These are phyloP conservation scores for Tychaedon coryphoeus DNA, from an alignment of 2,113 vertebrate species.

Conservation along the genomic window DNA sequence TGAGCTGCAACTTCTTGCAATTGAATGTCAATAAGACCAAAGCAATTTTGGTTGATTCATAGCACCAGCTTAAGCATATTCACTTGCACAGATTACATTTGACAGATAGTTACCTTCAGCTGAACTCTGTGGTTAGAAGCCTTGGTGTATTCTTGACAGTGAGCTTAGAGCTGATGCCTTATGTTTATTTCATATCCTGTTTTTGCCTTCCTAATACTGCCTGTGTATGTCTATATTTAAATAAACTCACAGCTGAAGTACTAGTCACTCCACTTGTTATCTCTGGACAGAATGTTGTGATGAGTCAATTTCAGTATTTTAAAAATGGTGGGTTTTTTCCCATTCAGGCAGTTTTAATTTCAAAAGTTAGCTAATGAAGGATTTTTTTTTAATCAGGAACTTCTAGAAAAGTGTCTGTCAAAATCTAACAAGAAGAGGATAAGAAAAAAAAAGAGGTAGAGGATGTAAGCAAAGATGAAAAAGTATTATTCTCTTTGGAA, in stretches of 20 bases:
- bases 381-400: not conserved
- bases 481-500: not conserved
- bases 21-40: constrained; percentile 84
- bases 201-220: constrained; percentile 70
- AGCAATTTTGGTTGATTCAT: constrained; percentile 83
- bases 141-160: constrained; percentile 76
- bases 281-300: constrained; percentile 47
- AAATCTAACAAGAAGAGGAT: not conserved
- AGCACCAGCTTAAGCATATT: constrained; percentile 80
- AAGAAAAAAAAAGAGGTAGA: not conserved
- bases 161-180: constrained; percentile 79
- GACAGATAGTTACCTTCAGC: constrained; percentile 84
- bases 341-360: constrained; percentile 52
- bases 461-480: not conserved
- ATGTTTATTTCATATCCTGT: constrained; percentile 83
- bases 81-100: constrained; percentile 79
- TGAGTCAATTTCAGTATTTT: constrained; percentile 55
- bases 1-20: constrained; percentile 77
- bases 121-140: constrained; percentile 81
- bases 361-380: not conserved
- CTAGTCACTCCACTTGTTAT: constrained; percentile 60
- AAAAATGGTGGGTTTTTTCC: not conserved
- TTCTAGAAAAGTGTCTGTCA: not conserved
- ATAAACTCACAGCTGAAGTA: constrained; percentile 71
- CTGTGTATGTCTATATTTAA: constrained; percentile 75